Evolutionary conservation across 2,797 vertebrate species (phyloP).

Genomic region (Hydrolagus colliei): DNA sequence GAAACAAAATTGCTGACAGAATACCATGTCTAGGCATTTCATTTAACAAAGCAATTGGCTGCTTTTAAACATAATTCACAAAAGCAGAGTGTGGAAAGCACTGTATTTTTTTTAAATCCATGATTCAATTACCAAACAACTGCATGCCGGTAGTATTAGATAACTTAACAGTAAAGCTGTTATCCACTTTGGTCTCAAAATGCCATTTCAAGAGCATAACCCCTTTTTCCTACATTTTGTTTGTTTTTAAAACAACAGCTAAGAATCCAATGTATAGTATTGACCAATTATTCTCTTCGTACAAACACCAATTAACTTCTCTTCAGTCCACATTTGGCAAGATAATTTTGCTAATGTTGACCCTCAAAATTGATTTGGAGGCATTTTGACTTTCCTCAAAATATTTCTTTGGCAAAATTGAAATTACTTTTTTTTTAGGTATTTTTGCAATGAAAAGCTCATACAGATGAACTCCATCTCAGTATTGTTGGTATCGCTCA

Average conservation of each 20-base stretch:
- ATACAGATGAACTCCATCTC: background rate
- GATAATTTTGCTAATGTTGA: background rate
- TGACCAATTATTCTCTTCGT: background rate
- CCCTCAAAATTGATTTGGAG: no score
- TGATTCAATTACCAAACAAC: background rate
- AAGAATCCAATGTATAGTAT: background rate
- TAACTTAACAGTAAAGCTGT: background rate
- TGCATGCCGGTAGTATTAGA: background rate
- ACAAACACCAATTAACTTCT: background rate
- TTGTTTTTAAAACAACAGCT: background rate
- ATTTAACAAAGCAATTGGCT: background rate
- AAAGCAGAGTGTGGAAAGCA: background rate
- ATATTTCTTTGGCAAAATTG: background rate
- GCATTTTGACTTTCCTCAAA: background rate
- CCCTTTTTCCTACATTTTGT: background rate
- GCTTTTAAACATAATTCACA: background rate
- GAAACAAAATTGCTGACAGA: background rate
- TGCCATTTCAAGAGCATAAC: background rate
- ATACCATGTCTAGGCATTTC: background rate
- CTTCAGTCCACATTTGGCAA: background rate
- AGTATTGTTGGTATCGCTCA: background rate
- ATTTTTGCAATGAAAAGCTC: background rate
- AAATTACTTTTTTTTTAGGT: background rate
- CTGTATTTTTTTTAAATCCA: background rate
- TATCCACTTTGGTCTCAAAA: background rate